A percentile compares a stretch with the other conserved stretches of the same genome.
phyloP scores from a whole-genome alignment of 2,888 invertebrate genomes.

The Leptodirus hochenwartii region DNA sequence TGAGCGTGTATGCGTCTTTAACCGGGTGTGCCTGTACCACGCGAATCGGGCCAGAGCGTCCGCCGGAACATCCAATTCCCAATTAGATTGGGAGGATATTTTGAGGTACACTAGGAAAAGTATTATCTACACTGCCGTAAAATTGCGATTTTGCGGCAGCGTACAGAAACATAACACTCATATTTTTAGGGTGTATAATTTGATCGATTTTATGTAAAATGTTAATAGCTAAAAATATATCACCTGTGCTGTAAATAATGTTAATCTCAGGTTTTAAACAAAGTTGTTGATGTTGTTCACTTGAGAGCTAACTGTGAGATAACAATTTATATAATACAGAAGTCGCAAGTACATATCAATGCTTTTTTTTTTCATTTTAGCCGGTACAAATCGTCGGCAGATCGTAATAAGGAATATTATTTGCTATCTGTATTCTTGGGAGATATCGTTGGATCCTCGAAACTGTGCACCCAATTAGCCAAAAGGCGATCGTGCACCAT shows the following conservation, averaged over 20 bases:
- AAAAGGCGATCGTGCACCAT: conserved; percentile 36
- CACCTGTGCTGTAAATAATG: too few species aligned
- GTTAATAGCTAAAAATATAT: too few species aligned
- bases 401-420: conserved; percentile 62
- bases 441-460: conserved; percentile 65
- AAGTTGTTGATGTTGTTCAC: too few species aligned
- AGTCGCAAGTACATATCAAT: not conserved
- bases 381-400: conserved; percentile 58
- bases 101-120: conserved; percentile 64
- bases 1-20: conserved; percentile 58
- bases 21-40: conserved; percentile 56
- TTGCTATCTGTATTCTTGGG: conserved; percentile 72
- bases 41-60: conserved; percentile 36
- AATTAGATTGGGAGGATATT: conserved; percentile 55
- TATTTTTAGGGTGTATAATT: too few species aligned
- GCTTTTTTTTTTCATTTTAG: conserved; percentile 30
- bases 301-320: too few species aligned
- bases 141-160: too few species aligned
- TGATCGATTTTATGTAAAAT: too few species aligned
- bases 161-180: too few species aligned
- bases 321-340: too few species aligned
- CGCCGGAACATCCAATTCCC: conserved; percentile 14
- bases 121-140: too few species aligned
- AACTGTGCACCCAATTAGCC: conserved; percentile 61
- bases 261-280: too few species aligned